phyloP scores from a whole-genome alignment of 30 jellyfish, hydroid and myxozoan genomes.

The Cassiopea andromeda region DNA sequence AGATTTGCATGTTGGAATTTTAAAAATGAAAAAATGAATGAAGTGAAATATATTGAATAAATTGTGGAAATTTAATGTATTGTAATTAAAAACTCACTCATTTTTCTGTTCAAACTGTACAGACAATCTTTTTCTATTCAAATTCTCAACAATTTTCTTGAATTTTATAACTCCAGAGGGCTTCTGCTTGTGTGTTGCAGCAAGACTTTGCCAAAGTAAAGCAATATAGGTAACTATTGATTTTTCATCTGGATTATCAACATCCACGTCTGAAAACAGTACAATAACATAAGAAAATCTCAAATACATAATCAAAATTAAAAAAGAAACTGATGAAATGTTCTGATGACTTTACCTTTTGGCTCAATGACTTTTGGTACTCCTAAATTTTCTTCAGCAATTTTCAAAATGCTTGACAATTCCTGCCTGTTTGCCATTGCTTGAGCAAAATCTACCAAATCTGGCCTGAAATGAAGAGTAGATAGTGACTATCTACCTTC shows the following conservation, averaged over 20 bases:
- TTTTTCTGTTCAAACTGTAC: conserved; percentile 60
- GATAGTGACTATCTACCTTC: no score
- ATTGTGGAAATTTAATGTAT: no score
- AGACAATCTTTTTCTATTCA: conserved; percentile 54
- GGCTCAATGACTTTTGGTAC: conserved; percentile 77
- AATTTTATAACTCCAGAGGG: conserved; percentile 22
- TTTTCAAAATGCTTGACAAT: conserved; percentile 33
- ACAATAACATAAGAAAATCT: neutral
- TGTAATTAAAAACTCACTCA: conserved; percentile 31
- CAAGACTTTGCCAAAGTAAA: conserved; percentile 76
- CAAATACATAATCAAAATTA: neutral
- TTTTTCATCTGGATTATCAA: conserved; percentile 78
- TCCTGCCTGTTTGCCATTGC: conserved; percentile 61
- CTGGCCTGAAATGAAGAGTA: conserved; percentile 73
- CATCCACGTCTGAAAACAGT: conserved; percentile 47
- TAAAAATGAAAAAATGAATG: no score
- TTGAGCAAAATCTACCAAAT: conserved; percentile 60
- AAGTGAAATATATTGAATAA: no score
- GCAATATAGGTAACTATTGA: conserved; percentile 80
- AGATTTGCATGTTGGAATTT: no score
- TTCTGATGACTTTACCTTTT: conserved; percentile 39
- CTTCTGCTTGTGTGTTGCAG: conserved; percentile 31
- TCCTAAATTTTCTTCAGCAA: conserved; percentile 78
- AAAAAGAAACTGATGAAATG: neutral
- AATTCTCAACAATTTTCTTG: conserved; percentile 54